Evolutionary conservation across 2,113 vertebrate genomes (phyloP), one percentile per base, ranked within the genome.

Genomic region (Charina bottae): DNA sequence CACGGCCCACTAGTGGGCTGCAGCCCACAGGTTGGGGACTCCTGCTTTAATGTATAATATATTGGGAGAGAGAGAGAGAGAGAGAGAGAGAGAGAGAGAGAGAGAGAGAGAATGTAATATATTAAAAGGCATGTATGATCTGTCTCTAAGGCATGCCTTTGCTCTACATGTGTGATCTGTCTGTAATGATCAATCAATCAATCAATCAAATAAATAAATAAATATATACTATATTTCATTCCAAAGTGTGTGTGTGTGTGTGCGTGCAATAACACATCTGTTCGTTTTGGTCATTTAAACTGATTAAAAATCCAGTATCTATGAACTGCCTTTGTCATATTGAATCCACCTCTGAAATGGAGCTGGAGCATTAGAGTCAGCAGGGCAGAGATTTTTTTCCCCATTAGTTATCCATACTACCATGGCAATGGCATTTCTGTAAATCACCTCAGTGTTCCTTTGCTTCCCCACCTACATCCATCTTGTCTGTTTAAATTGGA

Each of bases 381-480:
- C 56, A 92, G 90, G 68, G 93, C 46, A 91, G 91, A 92, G 56
- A 58, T n/a, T 6, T 85, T 78, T 86, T 58, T 26, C 33, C 37
- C 89, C 1, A 54, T 85, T 86, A 85, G 83, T 10, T 78, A 92
- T 92, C 92, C 83, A 94, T 93, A 89, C 95, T 93, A 95, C 88
- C 12, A 91, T 33, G 94, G 33, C 89, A 94, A 94, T 96, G 92
- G 94, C 95, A 94, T 94, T 94, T 95, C 90, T 23, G 85, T 93
- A 49, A 28, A 6, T 95, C 24, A 0, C 1, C 88, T 95, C 87
- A 93, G 95, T 90, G 60, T n/a, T 10, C 90, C 68, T 83, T 93
- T 96, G 59, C 90, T 94, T 93, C 84, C 64, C 64, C 17, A 86
- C 53, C 26, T 90, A 95, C 90, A 37, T 92, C 86, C 92, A 24